Base-by-base conservation (phyloP, 2,113 vertebrate genomes). In the Psilopsiagon aurifrons region DNA sequence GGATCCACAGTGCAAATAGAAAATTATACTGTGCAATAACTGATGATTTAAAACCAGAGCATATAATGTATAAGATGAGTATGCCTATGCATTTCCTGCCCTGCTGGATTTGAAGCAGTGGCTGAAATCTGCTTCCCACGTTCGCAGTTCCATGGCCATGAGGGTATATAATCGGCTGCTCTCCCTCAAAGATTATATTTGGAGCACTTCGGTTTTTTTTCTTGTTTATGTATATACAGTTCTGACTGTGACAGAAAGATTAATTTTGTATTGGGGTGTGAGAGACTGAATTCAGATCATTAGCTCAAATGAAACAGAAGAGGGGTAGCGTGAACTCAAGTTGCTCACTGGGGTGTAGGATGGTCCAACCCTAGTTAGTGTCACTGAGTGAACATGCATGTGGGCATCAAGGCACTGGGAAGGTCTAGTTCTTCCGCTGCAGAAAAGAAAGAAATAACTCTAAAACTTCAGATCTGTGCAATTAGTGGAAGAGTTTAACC, bases 1-100 rank as follows among this genome's bases (percentile, higher is more conserved):
- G 23, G 29, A 35, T 86, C 24, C 39, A 16, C 57, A 47, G 0
- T 68, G 16, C 20, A 60, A 86, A 52, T 20, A 47, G 69, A 62
- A 73, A 84, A 79, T 59, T 35, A 10, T 62, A 25, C 55, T 5
- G 5, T 41, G 13, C 15, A 51, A 20, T 86, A 81, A 51, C 6
- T 19, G 23, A 7, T 29, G 35, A 55, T 74, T 84, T 74, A 41
- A 88, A 86, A 24, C 15, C 68, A 91, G 1, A 68, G 23, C 0
- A 0, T 70, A 1, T 47, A 71, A 20, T 6, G 1, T 54, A 3
- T 6, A 49, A 51, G 27, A 35, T 86, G 4, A 2, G 0, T 59
- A 47, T 31, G 29, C 11, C 73, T 8, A 8, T 59, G 23, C 9
- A 25, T 86, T 83, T 93, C 18, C 59, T 88, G 14, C n/a, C 43